Percentiles rank a stretch among this genome's conserved stretches.
These are phyloP conservation scores for Centropus bengalensis DNA, from an alignment of 2,113 vertebrate genomes.

Conservation along the genomic window DNA sequence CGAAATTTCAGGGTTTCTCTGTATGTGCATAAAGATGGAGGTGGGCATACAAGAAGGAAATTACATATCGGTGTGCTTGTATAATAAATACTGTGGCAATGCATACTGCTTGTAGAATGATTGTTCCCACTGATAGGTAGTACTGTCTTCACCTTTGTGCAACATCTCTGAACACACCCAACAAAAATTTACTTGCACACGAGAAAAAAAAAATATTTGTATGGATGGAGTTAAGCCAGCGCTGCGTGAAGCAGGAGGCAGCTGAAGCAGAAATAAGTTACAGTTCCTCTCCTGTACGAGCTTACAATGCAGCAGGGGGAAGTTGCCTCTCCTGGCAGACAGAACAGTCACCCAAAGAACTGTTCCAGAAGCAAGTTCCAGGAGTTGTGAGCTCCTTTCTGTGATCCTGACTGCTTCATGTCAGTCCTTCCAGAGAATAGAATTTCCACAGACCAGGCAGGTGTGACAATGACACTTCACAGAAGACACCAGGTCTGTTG, in stretches of 20 bases:
- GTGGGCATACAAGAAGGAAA: neutral
- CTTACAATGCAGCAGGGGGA: neutral
- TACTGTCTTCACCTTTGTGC: neutral
- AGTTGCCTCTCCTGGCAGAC: neutral
- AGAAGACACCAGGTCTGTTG: neutral
- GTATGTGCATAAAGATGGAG: neutral
- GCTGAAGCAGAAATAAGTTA: neutral
- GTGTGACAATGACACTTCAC: neutral
- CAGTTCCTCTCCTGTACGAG: neutral
- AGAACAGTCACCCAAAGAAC: neutral
- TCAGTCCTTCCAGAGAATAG: neutral
- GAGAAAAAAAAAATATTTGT: rapidly evolving
- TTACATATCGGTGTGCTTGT: neutral
- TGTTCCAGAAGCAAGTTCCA: neutral
- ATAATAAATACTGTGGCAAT: neutral
- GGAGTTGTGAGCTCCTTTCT: neutral
- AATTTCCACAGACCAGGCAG: neutral
- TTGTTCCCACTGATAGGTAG: neutral
- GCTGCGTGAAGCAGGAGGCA: neutral
- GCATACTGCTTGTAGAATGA: neutral
- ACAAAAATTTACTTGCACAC: neutral
- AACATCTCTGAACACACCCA: neutral
- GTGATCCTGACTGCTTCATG: neutral
- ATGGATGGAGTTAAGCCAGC: neutral
- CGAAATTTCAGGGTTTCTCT: neutral